phyloP scores from a whole-genome alignment of 2,888 invertebrate genomes.

The Caprella mutica region DNA sequence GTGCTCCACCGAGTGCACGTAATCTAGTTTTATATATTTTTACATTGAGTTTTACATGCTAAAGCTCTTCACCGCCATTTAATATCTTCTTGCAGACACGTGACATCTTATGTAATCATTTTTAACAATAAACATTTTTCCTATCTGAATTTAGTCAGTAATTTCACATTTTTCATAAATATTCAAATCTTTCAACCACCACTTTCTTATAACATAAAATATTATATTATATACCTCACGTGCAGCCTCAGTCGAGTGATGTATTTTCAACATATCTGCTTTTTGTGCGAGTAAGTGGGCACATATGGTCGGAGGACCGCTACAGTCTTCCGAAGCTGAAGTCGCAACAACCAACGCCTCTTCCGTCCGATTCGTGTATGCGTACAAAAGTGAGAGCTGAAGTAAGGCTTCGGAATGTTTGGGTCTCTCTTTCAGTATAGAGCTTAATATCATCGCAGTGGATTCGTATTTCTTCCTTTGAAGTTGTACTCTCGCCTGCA shows the following conservation, averaged over 20 bases:
- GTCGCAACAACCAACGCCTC: constrained; percentile 19
- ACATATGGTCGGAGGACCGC: constrained; percentile 12
- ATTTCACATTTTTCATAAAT: too few species aligned
- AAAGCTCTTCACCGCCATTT: too few species aligned
- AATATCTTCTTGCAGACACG: too few species aligned
- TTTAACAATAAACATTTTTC: too few species aligned
- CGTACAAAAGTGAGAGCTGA: constrained; percentile 27
- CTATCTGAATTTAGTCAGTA: too few species aligned
- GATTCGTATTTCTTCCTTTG: constrained; percentile 20
- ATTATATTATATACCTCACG: constrained; percentile 10
- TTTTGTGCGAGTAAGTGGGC: constrained; percentile 25
- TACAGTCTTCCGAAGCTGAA: constrained; percentile 15
- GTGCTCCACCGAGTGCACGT: too few species aligned
- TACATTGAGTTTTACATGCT: too few species aligned
- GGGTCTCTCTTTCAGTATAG: constrained; percentile 18
- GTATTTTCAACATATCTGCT: constrained; percentile 27
- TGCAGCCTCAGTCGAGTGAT: constrained; percentile 14
- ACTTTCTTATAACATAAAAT: too few species aligned
- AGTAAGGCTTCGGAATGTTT: constrained; percentile 20
- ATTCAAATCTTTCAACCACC: too few species aligned
- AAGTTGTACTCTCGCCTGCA: constrained; percentile 21
- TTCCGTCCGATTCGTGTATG: constrained; percentile 26
- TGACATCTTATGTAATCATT: too few species aligned
- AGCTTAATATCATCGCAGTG: constrained; percentile 16
- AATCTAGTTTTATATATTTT: too few species aligned